These are phyloP conservation scores for Nomada hirtipes DNA, from an alignment of 2,888 invertebrate species.

Conservation along the genomic window DNA sequence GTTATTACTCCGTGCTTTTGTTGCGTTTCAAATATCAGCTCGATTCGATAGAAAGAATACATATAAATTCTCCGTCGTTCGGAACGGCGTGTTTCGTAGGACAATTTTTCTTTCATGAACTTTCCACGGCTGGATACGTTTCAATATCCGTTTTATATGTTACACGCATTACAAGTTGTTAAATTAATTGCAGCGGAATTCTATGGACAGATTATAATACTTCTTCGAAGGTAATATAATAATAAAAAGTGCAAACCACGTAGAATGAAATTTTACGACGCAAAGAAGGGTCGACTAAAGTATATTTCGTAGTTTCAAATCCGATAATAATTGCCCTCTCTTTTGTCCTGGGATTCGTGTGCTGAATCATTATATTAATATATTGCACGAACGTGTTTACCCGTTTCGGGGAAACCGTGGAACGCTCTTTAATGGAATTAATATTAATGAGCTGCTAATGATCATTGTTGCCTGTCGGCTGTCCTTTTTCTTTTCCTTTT, in stretches of 20 bases:
- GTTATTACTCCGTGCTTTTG: neutral
- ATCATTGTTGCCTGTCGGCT: conserved; percentile 34
- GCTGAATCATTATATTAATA: conserved; percentile 29
- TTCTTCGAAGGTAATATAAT: too few species aligned
- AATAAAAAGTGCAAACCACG: too few species aligned
- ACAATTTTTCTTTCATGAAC: conserved; percentile 27
- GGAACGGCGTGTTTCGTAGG: conserved; percentile 16
- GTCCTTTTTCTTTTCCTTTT: conserved; percentile 1
- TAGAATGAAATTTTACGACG: neutral
- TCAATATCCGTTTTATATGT: neutral
- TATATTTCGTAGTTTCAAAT: neutral
- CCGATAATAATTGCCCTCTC: neutral
- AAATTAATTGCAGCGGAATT: too few species aligned
- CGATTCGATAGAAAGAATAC: conserved; percentile 8
- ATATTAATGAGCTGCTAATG: conserved; percentile 56
- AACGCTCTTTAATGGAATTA: conserved; percentile 26
- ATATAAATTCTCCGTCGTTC: conserved; percentile 33
- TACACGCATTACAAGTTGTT: neutral
- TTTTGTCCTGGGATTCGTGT: neutral
- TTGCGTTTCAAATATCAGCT: conserved; percentile 8
- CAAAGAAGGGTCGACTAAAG: too few species aligned
- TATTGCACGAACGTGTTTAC: conserved; percentile 22
- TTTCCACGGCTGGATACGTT: neutral
- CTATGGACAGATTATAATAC: too few species aligned
- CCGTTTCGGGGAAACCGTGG: conserved; percentile 23